Evolutionary conservation across 1,140 invertebrate genomes (phyloP).

Genomic region (Papilio polytes): DNA sequence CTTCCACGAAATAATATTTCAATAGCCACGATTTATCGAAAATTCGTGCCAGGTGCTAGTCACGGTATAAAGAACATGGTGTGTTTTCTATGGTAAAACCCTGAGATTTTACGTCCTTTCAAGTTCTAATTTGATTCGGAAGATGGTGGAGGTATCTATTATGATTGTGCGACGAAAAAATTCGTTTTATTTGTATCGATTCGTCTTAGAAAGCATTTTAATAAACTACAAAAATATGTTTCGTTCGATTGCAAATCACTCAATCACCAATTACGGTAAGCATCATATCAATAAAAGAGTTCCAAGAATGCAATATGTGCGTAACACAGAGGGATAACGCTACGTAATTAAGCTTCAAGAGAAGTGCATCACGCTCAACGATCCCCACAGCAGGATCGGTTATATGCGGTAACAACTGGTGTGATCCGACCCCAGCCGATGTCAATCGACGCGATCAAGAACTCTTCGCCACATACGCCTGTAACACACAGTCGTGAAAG

Average conservation of each 20-base stretch:
- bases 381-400: conserved; percentile 44
- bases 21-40: no score
- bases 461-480: conserved; percentile 37
- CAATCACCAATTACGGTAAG: not conserved
- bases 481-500: not conserved
- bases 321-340: conserved; percentile 44
- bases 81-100: no score
- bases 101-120: no score
- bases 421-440: conserved; percentile 44
- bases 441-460: conserved; percentile 35
- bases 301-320: not conserved
- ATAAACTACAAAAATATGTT: not conserved
- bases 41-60: no score
- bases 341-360: conserved; percentile 54
- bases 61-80: no score
- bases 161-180: not conserved
- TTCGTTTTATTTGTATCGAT: not conserved
- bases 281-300: not conserved
- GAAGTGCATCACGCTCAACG: conserved; percentile 59
- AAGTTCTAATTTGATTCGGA: no score
- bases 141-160: no score
- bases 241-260: not conserved
- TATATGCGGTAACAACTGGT: conserved; percentile 50
- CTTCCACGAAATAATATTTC: no score
- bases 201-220: not conserved